phyloP scores from a whole-genome alignment of 2,797 vertebrate genomes.

The Rhinella marina region DNA sequence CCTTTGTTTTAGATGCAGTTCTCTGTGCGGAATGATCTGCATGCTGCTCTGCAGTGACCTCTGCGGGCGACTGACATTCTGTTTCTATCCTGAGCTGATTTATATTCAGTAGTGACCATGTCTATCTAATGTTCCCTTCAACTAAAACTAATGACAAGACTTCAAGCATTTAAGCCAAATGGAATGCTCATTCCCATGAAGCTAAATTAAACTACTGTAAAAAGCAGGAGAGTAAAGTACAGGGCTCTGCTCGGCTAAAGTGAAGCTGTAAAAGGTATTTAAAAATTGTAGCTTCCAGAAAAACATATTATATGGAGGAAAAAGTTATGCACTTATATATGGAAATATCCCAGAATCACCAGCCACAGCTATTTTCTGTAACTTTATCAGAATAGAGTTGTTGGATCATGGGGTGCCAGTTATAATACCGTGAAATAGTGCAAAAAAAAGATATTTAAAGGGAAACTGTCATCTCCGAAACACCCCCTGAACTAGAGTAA shows the following conservation, averaged over 20 bases:
- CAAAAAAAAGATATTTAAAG: too few species aligned
- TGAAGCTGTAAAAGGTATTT: background rate
- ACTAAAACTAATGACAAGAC: slow-evolving; percentile 58
- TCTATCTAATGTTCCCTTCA: slow-evolving; percentile 57
- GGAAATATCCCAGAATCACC: too few species aligned
- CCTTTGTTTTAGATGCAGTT: slow-evolving; percentile 1
- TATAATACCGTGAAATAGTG: too few species aligned
- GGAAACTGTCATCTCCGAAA: too few species aligned
- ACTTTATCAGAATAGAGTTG: too few species aligned
- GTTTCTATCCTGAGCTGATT: slow-evolving; percentile 46
- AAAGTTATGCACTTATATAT: background rate
- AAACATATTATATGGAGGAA: background rate
- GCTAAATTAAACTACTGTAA: slow-evolving; percentile 53
- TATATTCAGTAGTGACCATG: slow-evolving; percentile 55
- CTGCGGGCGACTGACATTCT: slow-evolving; percentile 66
- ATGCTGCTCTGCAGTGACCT: slow-evolving; percentile 69
- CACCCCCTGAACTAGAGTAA: too few species aligned
- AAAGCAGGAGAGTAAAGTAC: slow-evolving; percentile 34
- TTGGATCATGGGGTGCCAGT: too few species aligned
- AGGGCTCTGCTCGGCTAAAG: slow-evolving; percentile 37
- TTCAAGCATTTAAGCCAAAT: slow-evolving; percentile 56
- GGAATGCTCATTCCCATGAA: slow-evolving; percentile 45
- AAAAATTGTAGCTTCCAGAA: slow-evolving; percentile 14
- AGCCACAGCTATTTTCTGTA: too few species aligned
- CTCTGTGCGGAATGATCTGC: background rate